Evolutionary conservation across 2,797 vertebrate genomes (phyloP).

Genomic region (Enteromius afrohamiltoni): DNA sequence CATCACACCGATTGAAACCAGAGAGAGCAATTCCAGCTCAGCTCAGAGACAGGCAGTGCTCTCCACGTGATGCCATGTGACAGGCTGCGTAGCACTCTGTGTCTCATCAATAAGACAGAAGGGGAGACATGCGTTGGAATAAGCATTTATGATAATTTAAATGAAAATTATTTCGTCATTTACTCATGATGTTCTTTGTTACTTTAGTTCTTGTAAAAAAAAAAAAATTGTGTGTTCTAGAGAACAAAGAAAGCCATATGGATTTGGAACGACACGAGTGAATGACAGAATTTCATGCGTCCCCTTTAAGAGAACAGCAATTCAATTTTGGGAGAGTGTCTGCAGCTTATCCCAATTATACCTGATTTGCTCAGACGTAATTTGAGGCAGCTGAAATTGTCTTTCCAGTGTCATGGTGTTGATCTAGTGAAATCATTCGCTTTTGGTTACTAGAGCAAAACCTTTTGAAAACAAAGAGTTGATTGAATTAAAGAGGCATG

Average conservation of each 20-base stretch:
- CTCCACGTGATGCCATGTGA: conserved; percentile 56
- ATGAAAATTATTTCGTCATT: neutral
- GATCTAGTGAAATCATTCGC: conserved; percentile 40
- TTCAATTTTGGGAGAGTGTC: neutral
- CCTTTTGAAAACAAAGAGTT: conserved; percentile 52
- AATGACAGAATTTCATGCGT: neutral
- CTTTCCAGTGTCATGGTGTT: conserved; percentile 29
- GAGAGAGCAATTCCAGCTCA: conserved; percentile 40
- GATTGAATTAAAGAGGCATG: conserved; percentile 52
- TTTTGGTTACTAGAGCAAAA: conserved; percentile 39
- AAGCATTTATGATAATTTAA: neutral
- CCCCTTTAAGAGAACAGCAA: conserved; percentile 8
- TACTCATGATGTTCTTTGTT: neutral
- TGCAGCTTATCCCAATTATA: conserved; percentile 12
- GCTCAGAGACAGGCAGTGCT: neutral
- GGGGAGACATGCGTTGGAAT: neutral
- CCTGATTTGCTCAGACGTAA: conserved; percentile 8
- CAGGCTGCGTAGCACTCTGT: conserved; percentile 24
- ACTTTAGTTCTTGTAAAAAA: neutral
- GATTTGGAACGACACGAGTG: neutral
- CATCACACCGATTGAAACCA: conserved; percentile 41
- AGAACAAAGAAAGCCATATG: neutral
- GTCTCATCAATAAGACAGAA: conserved; percentile 26
- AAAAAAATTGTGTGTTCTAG: neutral
- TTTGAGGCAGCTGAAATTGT: conserved; percentile 44